Percentiles rank a stretch among this genome's conserved stretches.
Evolutionary conservation across 2,888 invertebrate species (phyloP).

Genomic region (Hylaea fasciaria): DNA sequence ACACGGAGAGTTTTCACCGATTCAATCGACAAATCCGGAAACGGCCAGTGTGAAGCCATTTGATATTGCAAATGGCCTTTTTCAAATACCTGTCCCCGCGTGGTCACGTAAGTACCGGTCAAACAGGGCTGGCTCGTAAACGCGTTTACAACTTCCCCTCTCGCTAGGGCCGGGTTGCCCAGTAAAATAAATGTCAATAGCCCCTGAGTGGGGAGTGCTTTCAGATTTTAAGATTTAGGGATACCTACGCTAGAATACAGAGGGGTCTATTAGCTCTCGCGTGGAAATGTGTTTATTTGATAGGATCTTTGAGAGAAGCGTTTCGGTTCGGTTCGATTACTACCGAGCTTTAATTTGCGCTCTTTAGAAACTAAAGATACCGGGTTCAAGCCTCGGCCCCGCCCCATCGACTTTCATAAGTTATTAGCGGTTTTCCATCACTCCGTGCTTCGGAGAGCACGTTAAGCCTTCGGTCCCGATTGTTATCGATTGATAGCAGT

Average conservation of each 20-base stretch:
- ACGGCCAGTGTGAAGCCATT: conserved; percentile 26
- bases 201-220: conserved; percentile 45
- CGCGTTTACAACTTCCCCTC: conserved; percentile 56
- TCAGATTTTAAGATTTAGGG: conserved; percentile 45
- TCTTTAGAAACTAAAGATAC: no score
- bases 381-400: no score
- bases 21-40: not conserved
- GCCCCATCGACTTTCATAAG: no score
- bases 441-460: no score
- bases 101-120: conserved; percentile 49
- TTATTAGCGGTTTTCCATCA: no score
- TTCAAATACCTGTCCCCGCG: conserved; percentile 36
- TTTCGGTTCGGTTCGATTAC: no score
- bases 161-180: conserved; percentile 45
- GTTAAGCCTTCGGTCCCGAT: no score
- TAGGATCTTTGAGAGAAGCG: no score
- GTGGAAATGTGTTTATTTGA: conserved; percentile 10
- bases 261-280: conserved; percentile 29
- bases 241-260: conserved; percentile 22
- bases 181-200: conserved; percentile 61
- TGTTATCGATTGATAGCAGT: no score
- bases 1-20: no score
- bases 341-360: no score
- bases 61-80: conserved; percentile 31
- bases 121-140: conserved; percentile 56